Base-by-base conservation (phyloP, 2,888 invertebrate species). In the Odontomyia ornata region DNA sequence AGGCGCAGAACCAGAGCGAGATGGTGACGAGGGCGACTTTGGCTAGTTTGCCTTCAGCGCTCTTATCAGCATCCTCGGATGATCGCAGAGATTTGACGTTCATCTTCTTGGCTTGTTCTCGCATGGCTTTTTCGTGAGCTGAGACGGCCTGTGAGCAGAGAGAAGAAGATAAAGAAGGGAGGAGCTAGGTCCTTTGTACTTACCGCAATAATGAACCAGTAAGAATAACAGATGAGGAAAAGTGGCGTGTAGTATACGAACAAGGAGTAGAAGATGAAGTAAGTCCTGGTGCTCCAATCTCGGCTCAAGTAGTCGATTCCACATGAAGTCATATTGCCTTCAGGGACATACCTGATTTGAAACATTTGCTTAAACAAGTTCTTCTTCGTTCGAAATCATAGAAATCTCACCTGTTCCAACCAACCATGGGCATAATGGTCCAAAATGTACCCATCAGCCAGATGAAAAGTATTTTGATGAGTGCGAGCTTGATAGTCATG, bases 41-140 rank as follows among this genome's bases (percentile, higher is more conserved):
- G 77, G 95, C 95, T 81, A 95, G 87, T 89, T 95, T 95, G 86
- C 93, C 93, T 87, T 95, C 95, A 9, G 95, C 94, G 83, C 94
- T 95, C 69, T 93, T 93, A 82, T 91, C 91, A 15, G 91, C 89
- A 80, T 91, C 91, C 83, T 95, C 94, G 30, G 93, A 90, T 46
- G 94, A 94, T 84, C 95, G 89, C 76, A 96, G 89, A 47, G 95
- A 95, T 79, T 95, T 93, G 4, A 96, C 96, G 86, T 96, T 96
- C 96, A 96, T 96, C 88, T 96, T 96, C 87, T 95, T 95, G 75
- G 96, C 96, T 87, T 96, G 95, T 85, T 95, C 95, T 82, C 94
- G 89, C 94, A 96, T 95, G 60, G 89, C 90, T 83, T 91, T 94
- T 86, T 96, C 95, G 88, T 96, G 96, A 82, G 93, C 93, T 77